Evolutionary conservation across 2,797 vertebrate genomes (phyloP), one percentile per base, ranked within the genome.

Genomic region (Sciaenops ocellatus): DNA sequence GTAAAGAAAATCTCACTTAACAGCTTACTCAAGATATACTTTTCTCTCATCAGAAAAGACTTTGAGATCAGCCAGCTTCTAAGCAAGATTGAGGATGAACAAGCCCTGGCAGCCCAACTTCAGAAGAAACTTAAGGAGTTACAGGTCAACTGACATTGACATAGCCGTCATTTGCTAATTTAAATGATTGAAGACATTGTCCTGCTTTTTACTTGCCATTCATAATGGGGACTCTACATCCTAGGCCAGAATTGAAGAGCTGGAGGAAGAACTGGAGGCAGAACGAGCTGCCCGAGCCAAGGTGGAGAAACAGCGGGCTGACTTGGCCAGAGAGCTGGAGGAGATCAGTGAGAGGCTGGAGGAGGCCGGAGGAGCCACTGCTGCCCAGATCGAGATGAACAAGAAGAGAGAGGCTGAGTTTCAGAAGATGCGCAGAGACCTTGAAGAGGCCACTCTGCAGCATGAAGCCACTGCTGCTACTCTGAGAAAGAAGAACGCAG

Each of bases 321-420:
- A 98, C 66, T 89, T 96, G 3, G 64, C 95, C 1, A 84, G 95
- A 76, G 97, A 98, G 78, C 95, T 98, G 12, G 96, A 98, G 84
- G 96, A 97, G 93, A 97, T 97, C 94, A 97, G 96, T 0, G 95
- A 94, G 82, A 92, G 91, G 10, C 92, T 97, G 75, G 97, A 98
- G 34, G 96, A 97, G 85, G 96, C 96, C 13, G 93, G 97, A 7
- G 97, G 97, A 3, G 96, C 96, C 1, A 97, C 96, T 0, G 65
- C 95, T 0, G 94, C 86, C 68, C 96, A 96, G 92, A 91, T 96
- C 0, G 96, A 97, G 91, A 82, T 97, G 94, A 97, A 96, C 93
- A 97, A 97, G 94, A 97, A 97, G 89, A 89, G 96, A 0, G 96
- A 98, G 85, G 90, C 96, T 0, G 97, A 98, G 84, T 97, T 97